A percentile compares a stretch with the other conserved stretches of the same genome.
Evolutionary conservation across 1,140 invertebrate species (phyloP).

Genomic region (Aphelenchoides besseyi): DNA sequence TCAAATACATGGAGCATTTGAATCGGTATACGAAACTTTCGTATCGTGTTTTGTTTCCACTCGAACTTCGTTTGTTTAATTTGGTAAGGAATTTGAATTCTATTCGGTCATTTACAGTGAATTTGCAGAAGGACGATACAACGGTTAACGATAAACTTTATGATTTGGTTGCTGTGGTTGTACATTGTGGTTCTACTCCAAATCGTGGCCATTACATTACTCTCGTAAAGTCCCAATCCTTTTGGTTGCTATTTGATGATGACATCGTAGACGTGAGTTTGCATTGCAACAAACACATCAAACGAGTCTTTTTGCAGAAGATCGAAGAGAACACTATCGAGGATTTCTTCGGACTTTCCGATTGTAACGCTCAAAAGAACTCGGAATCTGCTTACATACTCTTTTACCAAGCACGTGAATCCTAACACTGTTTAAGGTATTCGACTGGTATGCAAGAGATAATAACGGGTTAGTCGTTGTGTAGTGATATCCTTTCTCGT

Average conservation of each 20-base stretch:
- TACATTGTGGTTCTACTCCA: slow-evolving; percentile 96
- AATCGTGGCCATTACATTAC: slow-evolving; percentile 99
- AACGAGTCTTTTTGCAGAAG: slow-evolving; percentile 76
- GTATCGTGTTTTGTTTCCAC: slow-evolving; percentile 94
- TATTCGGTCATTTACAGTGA: too few relatives aligned
- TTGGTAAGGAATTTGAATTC: slow-evolving; percentile 75
- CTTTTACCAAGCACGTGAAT: slow-evolving; percentile 87
- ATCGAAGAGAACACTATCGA: slow-evolving; percentile 97
- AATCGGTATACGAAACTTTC: slow-evolving; percentile 98
- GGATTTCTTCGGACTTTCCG: slow-evolving; percentile 95
- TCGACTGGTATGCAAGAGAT: too few relatives aligned
- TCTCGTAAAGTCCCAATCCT: slow-evolving; percentile 97
- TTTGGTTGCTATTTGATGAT: slow-evolving; percentile 98
- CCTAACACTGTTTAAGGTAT: too few relatives aligned
- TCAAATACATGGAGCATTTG: slow-evolving; percentile 98
- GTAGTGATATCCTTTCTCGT: too few relatives aligned
- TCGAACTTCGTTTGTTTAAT: slow-evolving; percentile 94
- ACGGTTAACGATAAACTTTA: slow-evolving; percentile 77
- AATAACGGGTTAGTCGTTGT: too few relatives aligned
- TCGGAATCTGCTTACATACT: slow-evolving; percentile 98
- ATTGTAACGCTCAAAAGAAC: slow-evolving; percentile 75
- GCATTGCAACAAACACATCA: slow-evolving; percentile 13
- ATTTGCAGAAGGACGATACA: slow-evolving; percentile 26
- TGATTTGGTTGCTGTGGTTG: slow-evolving; percentile 95
- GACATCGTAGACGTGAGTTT: slow-evolving; percentile 95